phyloP scores from a whole-genome alignment of 1,140 invertebrate species.

The Drosophila gunungcola region DNA sequence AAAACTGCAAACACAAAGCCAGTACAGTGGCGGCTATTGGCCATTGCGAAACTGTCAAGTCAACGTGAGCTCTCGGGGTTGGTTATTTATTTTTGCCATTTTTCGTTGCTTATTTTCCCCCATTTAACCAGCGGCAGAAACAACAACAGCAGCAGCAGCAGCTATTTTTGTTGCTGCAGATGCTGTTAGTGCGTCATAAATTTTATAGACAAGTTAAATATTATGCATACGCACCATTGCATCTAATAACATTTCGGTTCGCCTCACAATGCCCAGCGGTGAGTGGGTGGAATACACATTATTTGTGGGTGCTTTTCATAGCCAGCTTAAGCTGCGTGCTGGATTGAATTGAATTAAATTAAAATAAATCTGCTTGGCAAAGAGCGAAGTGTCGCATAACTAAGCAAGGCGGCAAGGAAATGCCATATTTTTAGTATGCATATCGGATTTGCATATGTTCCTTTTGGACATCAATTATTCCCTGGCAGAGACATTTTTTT shows the following conservation, averaged over 20 bases:
- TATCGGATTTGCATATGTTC: conserved; percentile 42
- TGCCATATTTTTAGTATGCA: conserved; percentile 31
- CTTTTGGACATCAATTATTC: background rate
- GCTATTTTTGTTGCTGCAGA: conserved; percentile 28
- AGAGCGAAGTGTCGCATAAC: conserved; percentile 34
- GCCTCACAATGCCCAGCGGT: conserved; percentile 28
- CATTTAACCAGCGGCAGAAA: conserved; percentile 31
- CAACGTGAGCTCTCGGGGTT: conserved; percentile 12
- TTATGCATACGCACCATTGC: conserved; percentile 76
- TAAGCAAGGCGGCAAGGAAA: conserved; percentile 13
- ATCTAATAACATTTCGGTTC: conserved; percentile 62
- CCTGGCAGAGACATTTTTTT: background rate
- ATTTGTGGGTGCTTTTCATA: background rate
- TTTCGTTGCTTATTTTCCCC: conserved; percentile 36
- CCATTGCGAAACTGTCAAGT: conserved; percentile 61
- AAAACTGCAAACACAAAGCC: conserved; percentile 27
- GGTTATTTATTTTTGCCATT: conserved; percentile 29
- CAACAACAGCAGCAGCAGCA: conserved; percentile 3
- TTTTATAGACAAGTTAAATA: conserved; percentile 68
- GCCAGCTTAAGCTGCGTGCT: conserved; percentile 40
- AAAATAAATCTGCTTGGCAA: conserved; percentile 60
- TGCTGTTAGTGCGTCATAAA: conserved; percentile 45
- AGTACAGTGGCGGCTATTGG: conserved; percentile 9
- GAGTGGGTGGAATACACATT: background rate
- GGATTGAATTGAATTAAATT: conserved; percentile 72